These are phyloP conservation scores for Sebastes cheni DNA, from an alignment of 2,797 vertebrate species.

Conservation along the genomic window DNA sequence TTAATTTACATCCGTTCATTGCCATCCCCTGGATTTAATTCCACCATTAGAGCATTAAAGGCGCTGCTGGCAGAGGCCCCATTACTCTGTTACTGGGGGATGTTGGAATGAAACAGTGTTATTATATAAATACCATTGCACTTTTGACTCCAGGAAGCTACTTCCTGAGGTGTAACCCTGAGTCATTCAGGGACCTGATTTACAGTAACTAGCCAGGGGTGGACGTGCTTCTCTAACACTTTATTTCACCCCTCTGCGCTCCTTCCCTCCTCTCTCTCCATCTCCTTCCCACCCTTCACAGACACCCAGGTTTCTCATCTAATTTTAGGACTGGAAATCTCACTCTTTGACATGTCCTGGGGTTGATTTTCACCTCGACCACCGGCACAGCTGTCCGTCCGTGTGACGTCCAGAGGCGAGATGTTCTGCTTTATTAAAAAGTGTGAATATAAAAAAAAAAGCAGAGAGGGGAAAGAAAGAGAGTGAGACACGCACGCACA, in stretches of 20 bases:
- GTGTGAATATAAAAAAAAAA: conserved; percentile 72
- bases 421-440: conserved; percentile 83
- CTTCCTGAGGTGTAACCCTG: conserved; percentile 81
- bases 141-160: conserved; percentile 86
- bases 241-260: conserved; percentile 62
- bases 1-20: conserved; percentile 79
- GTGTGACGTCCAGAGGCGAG: conserved; percentile 76
- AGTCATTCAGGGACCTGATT: conserved; percentile 80
- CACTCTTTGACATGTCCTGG: conserved; percentile 83
- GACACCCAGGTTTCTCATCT: conserved; percentile 79
- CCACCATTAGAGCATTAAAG: conserved; percentile 71
- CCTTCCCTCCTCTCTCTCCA: conserved; percentile 40
- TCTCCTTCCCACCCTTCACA: conserved; percentile 72
- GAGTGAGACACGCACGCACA: conserved; percentile 54
- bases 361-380: conserved; percentile 85
- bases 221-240: conserved; percentile 78
- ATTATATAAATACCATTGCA: conserved; percentile 86
- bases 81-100: conserved; percentile 69
- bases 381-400: conserved; percentile 82
- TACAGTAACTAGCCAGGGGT: conserved; percentile 81
- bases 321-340: conserved; percentile 84
- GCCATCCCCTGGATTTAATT: conserved; percentile 79
- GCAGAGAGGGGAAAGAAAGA: conserved; percentile 7
- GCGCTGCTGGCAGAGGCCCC: conserved; percentile 67
- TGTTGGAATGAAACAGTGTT: conserved; percentile 82